A percentile compares a stretch with the other conserved stretches of the same genome.
phyloP scores from a whole-genome alignment of 2,113 vertebrate genomes.

The Microcebus lehilahytsara region DNA sequence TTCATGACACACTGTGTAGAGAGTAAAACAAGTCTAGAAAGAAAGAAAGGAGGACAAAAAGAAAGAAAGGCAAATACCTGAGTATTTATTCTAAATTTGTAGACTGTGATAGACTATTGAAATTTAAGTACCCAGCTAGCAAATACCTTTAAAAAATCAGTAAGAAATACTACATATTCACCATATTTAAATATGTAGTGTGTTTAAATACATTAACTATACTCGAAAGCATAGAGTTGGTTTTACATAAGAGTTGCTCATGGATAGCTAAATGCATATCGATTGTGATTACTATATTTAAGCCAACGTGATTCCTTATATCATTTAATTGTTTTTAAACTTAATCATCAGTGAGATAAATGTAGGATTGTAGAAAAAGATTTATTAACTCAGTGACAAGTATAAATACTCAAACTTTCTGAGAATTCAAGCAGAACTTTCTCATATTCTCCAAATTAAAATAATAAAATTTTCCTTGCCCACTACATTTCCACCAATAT shows the following conservation, averaged over 20 bases:
- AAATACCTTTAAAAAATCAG: background rate
- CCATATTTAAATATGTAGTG: background rate
- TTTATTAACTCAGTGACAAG: background rate
- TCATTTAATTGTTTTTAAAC: background rate
- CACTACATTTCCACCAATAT: background rate
- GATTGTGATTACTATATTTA: background rate
- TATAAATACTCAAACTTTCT: background rate
- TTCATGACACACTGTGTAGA: background rate
- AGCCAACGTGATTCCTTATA: background rate
- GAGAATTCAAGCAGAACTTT: constrained; percentile 16
- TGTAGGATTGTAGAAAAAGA: background rate
- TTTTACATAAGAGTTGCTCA: background rate
- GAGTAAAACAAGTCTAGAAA: background rate
- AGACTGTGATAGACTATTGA: background rate
- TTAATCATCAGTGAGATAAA: background rate
- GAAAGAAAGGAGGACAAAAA: background rate
- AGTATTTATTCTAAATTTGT: background rate
- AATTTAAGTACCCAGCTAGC: background rate
- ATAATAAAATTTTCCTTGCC: background rate
- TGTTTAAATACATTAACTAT: background rate
- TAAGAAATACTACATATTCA: background rate
- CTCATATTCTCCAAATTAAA: background rate
- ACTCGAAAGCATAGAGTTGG: background rate
- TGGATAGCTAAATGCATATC: background rate
- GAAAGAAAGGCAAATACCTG: background rate